Conservation (phyloP, 2,113 vertebrate genomes). For the Campylorhamphus procurvoides region DNA sequence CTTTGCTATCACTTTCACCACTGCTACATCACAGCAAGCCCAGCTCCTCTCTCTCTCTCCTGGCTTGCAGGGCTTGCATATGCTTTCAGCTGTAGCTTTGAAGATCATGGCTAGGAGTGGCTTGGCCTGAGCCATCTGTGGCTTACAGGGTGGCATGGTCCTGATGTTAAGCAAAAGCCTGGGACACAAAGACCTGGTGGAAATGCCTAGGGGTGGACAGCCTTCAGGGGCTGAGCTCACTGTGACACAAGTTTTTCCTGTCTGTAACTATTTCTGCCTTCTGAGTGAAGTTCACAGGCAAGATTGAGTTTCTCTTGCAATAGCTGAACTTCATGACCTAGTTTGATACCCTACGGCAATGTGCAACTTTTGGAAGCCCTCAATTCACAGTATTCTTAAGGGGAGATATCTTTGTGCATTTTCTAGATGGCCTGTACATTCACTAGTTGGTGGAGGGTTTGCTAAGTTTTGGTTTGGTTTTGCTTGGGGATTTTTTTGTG, state of each 20-base stretch:
- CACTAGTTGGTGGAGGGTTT: background rate
- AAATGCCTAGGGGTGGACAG: background rate
- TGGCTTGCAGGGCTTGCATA: background rate
- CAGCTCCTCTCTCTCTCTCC: background rate
- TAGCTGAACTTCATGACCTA: background rate
- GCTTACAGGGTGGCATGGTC: background rate
- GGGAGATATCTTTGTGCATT: background rate
- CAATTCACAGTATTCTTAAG: background rate
- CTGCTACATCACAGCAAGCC: background rate
- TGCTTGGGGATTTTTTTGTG: no score
- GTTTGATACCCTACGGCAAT: background rate
- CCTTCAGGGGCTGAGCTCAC: background rate
- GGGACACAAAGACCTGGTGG: background rate
- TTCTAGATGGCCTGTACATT: background rate
- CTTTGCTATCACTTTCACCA: background rate
- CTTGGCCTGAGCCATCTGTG: background rate
- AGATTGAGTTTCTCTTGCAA: background rate
- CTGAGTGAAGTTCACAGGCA: background rate
- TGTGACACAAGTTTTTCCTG: background rate
- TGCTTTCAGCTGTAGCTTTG: background rate
- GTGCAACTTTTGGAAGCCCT: background rate
- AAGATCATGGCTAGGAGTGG: accelerated
- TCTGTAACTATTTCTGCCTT: background rate
- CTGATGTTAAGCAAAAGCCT: background rate
- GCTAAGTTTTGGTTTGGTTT: background rate